phyloP scores from a whole-genome alignment of 2,888 invertebrate species.

The Cephus pygmeus region DNA sequence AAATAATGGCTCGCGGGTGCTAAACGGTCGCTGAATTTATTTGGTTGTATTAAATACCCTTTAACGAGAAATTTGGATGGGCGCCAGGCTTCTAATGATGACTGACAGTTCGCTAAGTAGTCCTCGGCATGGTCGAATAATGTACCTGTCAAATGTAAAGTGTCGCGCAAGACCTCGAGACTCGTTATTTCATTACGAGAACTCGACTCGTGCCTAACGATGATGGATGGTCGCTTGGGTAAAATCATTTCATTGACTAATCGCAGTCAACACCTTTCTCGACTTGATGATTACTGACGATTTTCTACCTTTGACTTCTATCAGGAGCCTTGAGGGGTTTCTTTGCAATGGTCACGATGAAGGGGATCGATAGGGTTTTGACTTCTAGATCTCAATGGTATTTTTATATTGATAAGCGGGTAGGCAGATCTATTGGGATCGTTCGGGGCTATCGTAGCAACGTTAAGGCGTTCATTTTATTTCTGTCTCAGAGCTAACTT shows the following conservation, averaged over 20 bases:
- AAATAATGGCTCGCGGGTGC: not conserved
- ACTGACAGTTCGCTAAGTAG: slow-evolving; percentile 39
- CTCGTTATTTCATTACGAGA: not conserved
- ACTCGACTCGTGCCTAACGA: not conserved
- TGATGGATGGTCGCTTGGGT: not conserved
- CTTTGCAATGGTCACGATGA: not conserved
- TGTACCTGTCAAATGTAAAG: slow-evolving; percentile 18
- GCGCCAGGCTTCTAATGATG: slow-evolving; percentile 47
- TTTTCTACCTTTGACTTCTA: not conserved
- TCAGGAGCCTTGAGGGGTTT: not conserved
- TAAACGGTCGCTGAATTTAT: not conserved
- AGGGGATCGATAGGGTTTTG: not conserved
- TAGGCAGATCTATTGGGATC: too few relatives aligned
- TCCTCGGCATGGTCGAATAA: slow-evolving; percentile 19
- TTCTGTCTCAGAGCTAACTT: too few relatives aligned
- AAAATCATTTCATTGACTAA: not conserved
- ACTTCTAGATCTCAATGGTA: not conserved
- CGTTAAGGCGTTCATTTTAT: too few relatives aligned
- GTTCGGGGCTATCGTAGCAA: too few relatives aligned
- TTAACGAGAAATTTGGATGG: slow-evolving; percentile 40
- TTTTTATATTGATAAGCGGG: too few relatives aligned
- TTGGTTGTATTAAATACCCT: slow-evolving; percentile 26
- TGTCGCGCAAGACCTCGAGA: not conserved
- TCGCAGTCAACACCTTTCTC: not conserved
- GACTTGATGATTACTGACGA: not conserved